Percentiles rank a stretch among this genome's conserved stretches.
phyloP scores from a whole-genome alignment of 92 coral and sea anemone species.

The Epizoanthus rinbou region DNA sequence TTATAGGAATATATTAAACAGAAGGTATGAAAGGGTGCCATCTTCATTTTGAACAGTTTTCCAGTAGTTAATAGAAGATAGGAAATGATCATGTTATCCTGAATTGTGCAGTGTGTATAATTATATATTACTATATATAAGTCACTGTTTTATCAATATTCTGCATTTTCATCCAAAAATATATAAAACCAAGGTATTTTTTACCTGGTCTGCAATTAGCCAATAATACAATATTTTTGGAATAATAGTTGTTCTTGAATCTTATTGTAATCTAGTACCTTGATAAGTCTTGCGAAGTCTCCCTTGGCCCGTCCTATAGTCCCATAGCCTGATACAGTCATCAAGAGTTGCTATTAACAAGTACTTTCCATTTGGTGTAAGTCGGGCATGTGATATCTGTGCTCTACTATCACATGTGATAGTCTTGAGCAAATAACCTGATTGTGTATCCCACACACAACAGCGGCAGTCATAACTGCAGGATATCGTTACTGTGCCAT shows the following conservation, averaged over 20 bases:
- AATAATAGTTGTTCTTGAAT: neutral
- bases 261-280: conserved; percentile 35
- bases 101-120: too few species aligned
- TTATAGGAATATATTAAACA: too few species aligned
- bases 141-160: too few species aligned
- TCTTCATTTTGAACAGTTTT: too few species aligned
- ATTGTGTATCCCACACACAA: conserved; percentile 62
- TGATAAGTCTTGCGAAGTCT: conserved; percentile 52
- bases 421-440: conserved; percentile 57
- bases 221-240: too few species aligned
- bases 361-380: conserved; percentile 73
- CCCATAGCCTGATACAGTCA: conserved; percentile 58
- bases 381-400: conserved; percentile 60
- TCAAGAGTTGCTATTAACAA: conserved; percentile 63
- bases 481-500: conserved; percentile 53
- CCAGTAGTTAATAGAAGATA: too few species aligned
- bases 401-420: conserved; percentile 15
- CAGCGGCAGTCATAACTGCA: conserved; percentile 60
- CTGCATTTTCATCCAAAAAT: too few species aligned
- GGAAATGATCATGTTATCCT: too few species aligned
- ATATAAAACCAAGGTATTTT: too few species aligned
- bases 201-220: too few species aligned
- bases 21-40: too few species aligned
- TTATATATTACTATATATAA: too few species aligned
- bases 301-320: conserved; percentile 70